Conservation (phyloP, 1,140 invertebrate genomes). For the Hypsibius dujardini region DNA sequence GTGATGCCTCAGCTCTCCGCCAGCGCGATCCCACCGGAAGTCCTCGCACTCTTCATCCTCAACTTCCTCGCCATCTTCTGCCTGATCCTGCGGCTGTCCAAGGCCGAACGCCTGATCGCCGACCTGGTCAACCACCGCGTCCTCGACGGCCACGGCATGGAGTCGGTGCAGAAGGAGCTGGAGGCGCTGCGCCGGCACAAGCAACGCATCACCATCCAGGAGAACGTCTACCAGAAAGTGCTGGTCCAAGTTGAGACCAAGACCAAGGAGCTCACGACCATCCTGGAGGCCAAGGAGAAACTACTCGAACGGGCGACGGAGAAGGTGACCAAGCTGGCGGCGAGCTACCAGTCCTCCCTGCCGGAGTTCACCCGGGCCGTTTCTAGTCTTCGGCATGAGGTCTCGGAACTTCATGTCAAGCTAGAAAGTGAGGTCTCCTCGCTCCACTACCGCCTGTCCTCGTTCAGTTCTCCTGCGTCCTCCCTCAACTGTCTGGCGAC, state of each 20-base stretch:
- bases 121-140: background rate
- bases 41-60: constrained; percentile 7
- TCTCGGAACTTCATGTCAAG: constrained; percentile 1
- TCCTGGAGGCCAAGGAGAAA: constrained; percentile 2
- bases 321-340: background rate
- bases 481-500: background rate
- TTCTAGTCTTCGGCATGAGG: background rate
- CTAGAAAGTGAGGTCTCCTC: constrained; percentile 14
- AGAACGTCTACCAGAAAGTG: constrained; percentile 11
- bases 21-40: constrained; percentile 9
- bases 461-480: background rate
- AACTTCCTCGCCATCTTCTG: background rate
- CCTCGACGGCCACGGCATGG: background rate
- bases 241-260: constrained; percentile 13
- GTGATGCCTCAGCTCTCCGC: background rate
- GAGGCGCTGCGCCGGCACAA: background rate
- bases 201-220: constrained; percentile 2
- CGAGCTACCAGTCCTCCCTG: background rate
- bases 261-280: background rate
- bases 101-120: background rate
- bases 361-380: constrained; percentile 2
- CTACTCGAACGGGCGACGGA: background rate
- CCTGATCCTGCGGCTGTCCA: constrained; percentile 3
- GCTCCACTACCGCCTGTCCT: constrained; percentile 5
- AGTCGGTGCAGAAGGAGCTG: background rate